Base-by-base conservation (phyloP, 2,888 invertebrate genomes). In the Aphidoletes aphidimyza region DNA sequence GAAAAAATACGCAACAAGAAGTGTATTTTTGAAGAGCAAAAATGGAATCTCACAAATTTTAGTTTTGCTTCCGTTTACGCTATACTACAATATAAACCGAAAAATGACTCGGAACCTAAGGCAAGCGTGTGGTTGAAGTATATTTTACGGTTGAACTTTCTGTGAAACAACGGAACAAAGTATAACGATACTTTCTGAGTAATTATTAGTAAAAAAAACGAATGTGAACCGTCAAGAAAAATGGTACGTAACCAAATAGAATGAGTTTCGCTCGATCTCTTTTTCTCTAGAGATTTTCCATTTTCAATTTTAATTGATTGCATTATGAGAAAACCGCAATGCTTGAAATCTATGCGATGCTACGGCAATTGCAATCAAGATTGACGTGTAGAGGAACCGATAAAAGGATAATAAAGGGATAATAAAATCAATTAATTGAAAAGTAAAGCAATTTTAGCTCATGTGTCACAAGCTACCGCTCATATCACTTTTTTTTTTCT, bases 341-440 rank as follows among this genome's bases (percentile, higher is more conserved):
- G n/a, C 26, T 14, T 54, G 9, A 47, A 47, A 9, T 14, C 47
- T 9, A 47, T 11, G 3, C 17, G 17, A 54, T 8, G 5, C 30
- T n/a, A n/a, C n/a, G n/a, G n/a, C n/a, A 0, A 30, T 69, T 54
- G 14, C 26, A 69, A 30, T 69, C 69, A 0, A 14, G 9, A 69
- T 69, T 69, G 69, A 69, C 69, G 30, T 30, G 8, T 9, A 42
- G 8, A 42, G 14, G 14, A 42, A 6, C 42, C 30, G n/a, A 69
- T n/a, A 30, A 69, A 69, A 69, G 3, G 17, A 6, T 11, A 2
- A 69, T 30, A 30, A 69, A 69, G 0, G 30, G 34, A 69, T 69
- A 69, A 69, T 69, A 69, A 69, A 69, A 30, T 69, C 69, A 30
- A 69, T 30, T 30, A 69, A 30, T 69, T 69, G 69, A 69, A 69